Evolutionary conservation across 37 sponge, comb jelly and placozoan species (phyloP), one percentile per base, ranked within the genome.

Genomic region (Agelas oroides): DNA sequence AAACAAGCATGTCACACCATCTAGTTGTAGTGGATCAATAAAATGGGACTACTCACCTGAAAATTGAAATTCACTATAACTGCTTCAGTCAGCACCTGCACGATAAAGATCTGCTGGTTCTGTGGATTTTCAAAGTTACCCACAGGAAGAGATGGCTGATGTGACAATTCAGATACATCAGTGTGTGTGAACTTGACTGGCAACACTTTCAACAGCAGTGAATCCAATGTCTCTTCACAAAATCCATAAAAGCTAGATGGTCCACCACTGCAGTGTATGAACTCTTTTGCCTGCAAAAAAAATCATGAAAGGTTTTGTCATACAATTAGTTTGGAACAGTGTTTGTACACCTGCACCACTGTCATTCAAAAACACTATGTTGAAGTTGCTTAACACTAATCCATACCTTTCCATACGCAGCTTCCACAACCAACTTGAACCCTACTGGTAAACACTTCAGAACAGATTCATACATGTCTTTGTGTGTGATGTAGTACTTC

Each of bases 401-500:
- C 36, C 13, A 65, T 59, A 93, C 93, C 86, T 88, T 88, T 5
- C 76, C 64, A 1, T 41, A 65, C 0, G 86, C 75, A 72, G 73
- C 38, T 18, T 63, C 35, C 11, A 88, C 72, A 0, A 85, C 55
- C 16, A 81, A 46, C 1, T 60, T 66, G 70, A 95, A 53, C n/a
- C 92, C 83, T n/a, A 84, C 87, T 23, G 86, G 87, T 14, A 92
- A 70, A 27, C 80, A 39, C 32, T 58, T 27, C 0, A 94, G 64
- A 19, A 81, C 72, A 24, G 76, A 54, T 12, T 90, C 66, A 17
- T 86, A 77, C 23, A 93, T 53, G 73, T 63, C 65, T 70, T 81
- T 62, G 62, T 93, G 90, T 23, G 87, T 80, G 15, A 93, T 55
- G 59, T 46, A 34, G 53, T 80, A 94, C 91, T 94, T 94, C 76